Evolutionary conservation across 2,888 invertebrate genomes (phyloP), one percentile per base, ranked within the genome.

Genomic region (Pyrocoelia pectoralis): DNA sequence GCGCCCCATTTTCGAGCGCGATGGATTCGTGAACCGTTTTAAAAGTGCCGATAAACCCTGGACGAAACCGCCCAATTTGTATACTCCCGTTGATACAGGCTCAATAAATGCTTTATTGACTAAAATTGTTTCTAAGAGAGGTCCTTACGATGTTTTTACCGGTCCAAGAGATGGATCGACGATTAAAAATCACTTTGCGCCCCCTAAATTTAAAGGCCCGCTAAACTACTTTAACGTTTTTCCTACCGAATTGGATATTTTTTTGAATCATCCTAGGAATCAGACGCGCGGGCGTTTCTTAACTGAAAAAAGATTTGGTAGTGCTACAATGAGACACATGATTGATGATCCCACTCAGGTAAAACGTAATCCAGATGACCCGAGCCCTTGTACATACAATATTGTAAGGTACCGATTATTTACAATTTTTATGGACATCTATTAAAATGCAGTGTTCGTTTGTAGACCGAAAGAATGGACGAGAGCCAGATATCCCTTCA

Each of bases 131-230:
- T 80, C 80, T 0, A 62, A 69, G 57, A 73, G 76, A 55, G 81
- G 81, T 0, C 82, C 81, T 0, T 82, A 81, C 59, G 79, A 80
- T 58, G 65, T 74, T 8, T 82, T 81, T 63, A 84, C 86, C 0
- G 87, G 86, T 0, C 79, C 79, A 24, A 77, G 87, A 49, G 84
- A 85, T 67, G 79, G 69, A 1, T 80, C 76, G 2, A 82, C 85
- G 0, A 84, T 86, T 10, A 85, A 84, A 72, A 86, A 85, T 70
- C 82, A 86, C 74, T 85, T 85, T 60, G 80, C 78, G 10, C 81
- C 78, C 1, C 58, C 74, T 0, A 41, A 46, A 2, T 68, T 67
- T 54, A 69, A 66, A 15, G 62, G 71, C 0, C 78, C 78, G 0
- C 76, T 79, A n/a, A 74, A 72, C 43, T 76, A 70, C 61, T 77